Evolutionary conservation across 2,888 invertebrate species (phyloP), one percentile per base, ranked within the genome.

Genomic region (Agrotis exclamationis): DNA sequence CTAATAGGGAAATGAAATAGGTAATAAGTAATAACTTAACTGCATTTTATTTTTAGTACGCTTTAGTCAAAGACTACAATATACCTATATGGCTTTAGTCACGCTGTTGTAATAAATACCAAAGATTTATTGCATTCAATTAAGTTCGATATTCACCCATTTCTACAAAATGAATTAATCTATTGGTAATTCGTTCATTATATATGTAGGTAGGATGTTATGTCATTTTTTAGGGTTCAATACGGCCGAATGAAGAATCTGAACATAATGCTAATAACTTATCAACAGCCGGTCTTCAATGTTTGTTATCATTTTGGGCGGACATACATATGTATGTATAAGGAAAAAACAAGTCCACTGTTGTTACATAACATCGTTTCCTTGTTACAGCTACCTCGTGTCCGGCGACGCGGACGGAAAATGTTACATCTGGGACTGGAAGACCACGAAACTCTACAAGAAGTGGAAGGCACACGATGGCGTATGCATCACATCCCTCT

Each of bases 381-480:
- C 72, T 93, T 93, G 90, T 97, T 97, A 22, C 95, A 99, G 99
- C 88, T 99, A 99, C 92, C 96, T 99, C 53, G 98, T 99, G 65
- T 99, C 99, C 0, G 99, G 99, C 1, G 99, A 99, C 94, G 99
- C 99, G 0, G 99, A 99, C 95, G 99, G 99, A 14, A 99, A 99
- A 94, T 98, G 99, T 87, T 99, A 99, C 93, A 97, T 99, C 57
- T 99, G 99, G 99, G 99, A 99, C 91, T 99, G 99, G 99, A 99
- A 99, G 93, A 99, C 99, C 0, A 99, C 99, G 79, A 99, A 99
- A 95, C 96, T 99, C 77, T 99, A 99, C 94, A 99, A 99, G 93
- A 99, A 99, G 92, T 99, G 99, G 99, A 99, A 99, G 93, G 99
- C 99, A 0, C 99, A 99, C 92, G 99, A 99, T 85, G 99, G 99